Percentiles rank a stretch among this genome's conserved stretches.
These are phyloP conservation scores for Calliopum simillimum DNA, from an alignment of 2,888 invertebrate species.

Conservation along the genomic window DNA sequence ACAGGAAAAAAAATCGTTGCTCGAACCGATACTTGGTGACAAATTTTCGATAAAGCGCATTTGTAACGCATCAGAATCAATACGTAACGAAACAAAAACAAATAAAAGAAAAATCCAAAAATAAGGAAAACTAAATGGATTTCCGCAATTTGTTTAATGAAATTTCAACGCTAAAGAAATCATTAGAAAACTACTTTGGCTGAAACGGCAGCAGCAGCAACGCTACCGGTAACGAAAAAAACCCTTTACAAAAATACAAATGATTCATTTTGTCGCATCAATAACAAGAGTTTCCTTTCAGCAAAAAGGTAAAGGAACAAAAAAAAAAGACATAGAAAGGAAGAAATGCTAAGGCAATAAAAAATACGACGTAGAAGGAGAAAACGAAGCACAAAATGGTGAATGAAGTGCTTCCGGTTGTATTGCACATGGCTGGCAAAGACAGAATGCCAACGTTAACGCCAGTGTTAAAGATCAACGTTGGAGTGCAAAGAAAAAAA, in stretches of 20 bases:
- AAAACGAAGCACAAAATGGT: slow-evolving; percentile 23
- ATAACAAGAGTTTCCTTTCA: slow-evolving; percentile 36
- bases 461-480: slow-evolving; percentile 8
- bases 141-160: slow-evolving; percentile 31
- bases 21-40: no score
- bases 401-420: slow-evolving; percentile 25
- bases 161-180: slow-evolving; percentile 27
- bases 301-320: background rate
- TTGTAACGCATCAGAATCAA: no score
- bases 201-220: background rate
- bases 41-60: no score
- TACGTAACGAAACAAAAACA: background rate
- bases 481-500: background rate
- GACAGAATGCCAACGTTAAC: background rate
- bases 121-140: background rate
- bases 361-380: background rate
- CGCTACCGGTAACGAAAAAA: no score
- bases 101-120: background rate
- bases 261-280: slow-evolving; percentile 38
- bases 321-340: background rate
- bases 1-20: no score
- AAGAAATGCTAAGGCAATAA: background rate
- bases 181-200: slow-evolving; percentile 26
- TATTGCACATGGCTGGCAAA: background rate
- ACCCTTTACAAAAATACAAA: slow-evolving; percentile 9